Evolutionary conservation across 92 coral and sea anemone species (phyloP), one percentile per base, ranked within the genome.

Genomic region (Zoanthus sansibaricus): DNA sequence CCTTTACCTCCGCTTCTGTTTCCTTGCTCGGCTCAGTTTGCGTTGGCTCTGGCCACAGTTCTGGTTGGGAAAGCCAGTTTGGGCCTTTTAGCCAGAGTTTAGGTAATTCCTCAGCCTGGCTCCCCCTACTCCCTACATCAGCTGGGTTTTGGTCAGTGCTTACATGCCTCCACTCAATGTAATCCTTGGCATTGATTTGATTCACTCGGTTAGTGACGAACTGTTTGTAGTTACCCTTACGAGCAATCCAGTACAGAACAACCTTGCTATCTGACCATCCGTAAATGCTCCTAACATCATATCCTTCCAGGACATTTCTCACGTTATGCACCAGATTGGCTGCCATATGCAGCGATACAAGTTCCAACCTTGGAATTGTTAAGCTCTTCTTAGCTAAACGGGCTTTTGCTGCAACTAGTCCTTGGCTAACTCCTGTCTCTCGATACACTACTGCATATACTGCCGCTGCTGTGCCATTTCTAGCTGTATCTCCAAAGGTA

Each of bases 311-410:
- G 4, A 89, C 68, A 7, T 86, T 72, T 44, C 54, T 59, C 48
- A 85, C 90, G 42, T 90, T 90, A 68, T 44, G 77, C 4, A 76
- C 87, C 37, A 90, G 90, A 62, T 86, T 90, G 73, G 88, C 73
- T 68, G 87, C 83, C 89, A 90, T 90, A 75, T 90, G 92, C 61
- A 82, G 61, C 18, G 83, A 78, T 31, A 86, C 90, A 62, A 90
- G 90, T 16, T 90, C 90, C 30, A 86, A 59, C 51, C 92, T 71
- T 48, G 92, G 84, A 31, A 86, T 87, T 16, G 88, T 72, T 15
- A 87, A 51, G 67, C 85, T 88, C 46, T 90, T 73, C 75, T 80
- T 90, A 10, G 89, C 88, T 70, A 82, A 49, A 12, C 91, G 82
- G 12, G 92, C 82, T 46, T 91, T 91, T 20, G 77, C 91, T 6